Base-by-base conservation (phyloP, 2,797 vertebrate genomes). In the Prunella strophiata region DNA sequence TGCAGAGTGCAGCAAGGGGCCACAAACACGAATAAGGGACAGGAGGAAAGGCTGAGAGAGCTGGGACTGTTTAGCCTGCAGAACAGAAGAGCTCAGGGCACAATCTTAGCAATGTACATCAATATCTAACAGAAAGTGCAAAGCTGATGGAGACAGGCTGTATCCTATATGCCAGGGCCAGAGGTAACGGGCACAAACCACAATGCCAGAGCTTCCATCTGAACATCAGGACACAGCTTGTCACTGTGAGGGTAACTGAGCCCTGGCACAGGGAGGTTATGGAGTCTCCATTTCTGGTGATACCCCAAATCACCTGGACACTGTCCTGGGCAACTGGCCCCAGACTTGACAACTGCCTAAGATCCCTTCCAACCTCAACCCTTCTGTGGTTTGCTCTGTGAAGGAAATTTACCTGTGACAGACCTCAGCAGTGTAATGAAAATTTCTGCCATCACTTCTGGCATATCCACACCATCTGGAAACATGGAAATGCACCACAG, bases 111-210 rank as follows among this genome's bases (percentile, higher is more conserved):
- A n/a, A 26, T 4, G 7, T 4, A 55, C 2, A 38, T 8, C 45
- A 38, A 40, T 6, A 73, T 1, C 32, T 65, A 59, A 75, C 47
- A 43, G 30, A 23, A 34, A 42, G 30, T 29, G 10, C 13, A 40
- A 43, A 80, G 42, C 42, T 2, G 14, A 63, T 1, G 1, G 62
- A 81, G 30, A 23, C 36, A 71, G 17, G 18, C 43, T 50, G 27
- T 38, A 29, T 13, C 23, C 40, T 0, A 0, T 0, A 0, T 12
- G 30, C 22, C 70, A 84, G 66, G 9, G 40, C 14, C 16, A 85
- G 26, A 82, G 29, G 26, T 5, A 70, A 54, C 0, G 2, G 11
- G 47, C 54, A 89, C 58, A 67, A 87, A 77, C 2, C 18, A 17
- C 47, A 74, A 51, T 0, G 0, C 16, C 20, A 26, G n/a, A 84